These are phyloP conservation scores for Leptosomus discolor DNA, from an alignment of 2,113 vertebrate genomes.

Conservation along the genomic window DNA sequence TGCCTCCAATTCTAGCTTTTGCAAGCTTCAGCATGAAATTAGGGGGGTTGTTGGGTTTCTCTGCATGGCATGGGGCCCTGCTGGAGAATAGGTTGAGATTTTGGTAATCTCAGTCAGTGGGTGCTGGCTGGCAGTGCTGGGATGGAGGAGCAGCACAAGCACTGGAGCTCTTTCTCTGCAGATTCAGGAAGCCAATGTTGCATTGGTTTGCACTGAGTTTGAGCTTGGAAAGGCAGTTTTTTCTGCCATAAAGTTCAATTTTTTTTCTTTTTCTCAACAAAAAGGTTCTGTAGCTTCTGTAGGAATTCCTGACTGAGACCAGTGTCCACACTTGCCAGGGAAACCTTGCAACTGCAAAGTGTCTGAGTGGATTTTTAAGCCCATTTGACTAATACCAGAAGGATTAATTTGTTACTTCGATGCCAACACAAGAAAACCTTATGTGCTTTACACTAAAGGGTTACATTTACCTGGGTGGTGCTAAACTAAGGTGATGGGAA, in stretches of 20 bases:
- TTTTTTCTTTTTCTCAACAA: not conserved
- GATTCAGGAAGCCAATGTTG: not conserved
- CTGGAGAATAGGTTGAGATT: not conserved
- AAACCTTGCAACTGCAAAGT: conserved; percentile 8
- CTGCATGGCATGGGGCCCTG: rapidly evolving
- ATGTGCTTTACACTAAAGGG: not conserved
- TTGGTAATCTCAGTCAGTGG: not conserved
- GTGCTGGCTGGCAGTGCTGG: not conserved
- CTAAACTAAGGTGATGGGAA: not conserved
- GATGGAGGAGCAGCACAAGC: not conserved
- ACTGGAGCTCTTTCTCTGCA: not conserved
- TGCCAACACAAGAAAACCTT: not conserved
- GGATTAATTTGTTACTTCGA: not conserved
- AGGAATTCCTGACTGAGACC: not conserved
- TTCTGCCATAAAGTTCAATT: not conserved
- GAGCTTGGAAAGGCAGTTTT: not conserved
- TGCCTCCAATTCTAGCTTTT: not conserved
- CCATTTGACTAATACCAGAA: conserved; percentile 2
- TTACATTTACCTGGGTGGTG: not conserved
- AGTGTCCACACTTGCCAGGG: not conserved
- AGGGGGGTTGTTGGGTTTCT: not conserved
- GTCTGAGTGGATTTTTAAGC: conserved; percentile 4
- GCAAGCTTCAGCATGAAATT: not conserved
- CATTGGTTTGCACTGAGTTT: not conserved
- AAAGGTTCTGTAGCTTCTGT: not conserved